Base-by-base conservation (phyloP, 2,797 vertebrate genomes). In the Coluber constrictor region DNA sequence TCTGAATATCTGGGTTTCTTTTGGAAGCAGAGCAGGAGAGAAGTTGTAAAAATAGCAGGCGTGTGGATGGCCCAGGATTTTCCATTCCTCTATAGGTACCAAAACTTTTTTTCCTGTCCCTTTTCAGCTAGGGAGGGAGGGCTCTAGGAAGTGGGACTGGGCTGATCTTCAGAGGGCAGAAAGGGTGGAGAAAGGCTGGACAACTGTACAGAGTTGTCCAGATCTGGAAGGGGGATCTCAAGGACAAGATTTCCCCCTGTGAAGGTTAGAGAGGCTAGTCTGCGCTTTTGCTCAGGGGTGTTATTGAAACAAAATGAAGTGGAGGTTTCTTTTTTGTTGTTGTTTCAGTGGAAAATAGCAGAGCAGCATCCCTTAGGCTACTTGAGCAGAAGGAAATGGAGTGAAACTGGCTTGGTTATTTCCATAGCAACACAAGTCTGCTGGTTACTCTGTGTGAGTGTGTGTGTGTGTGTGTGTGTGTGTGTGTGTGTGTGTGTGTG, bases 101-200 rank as follows among this genome's bases (percentile, higher is more conserved):
- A 87, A 96, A 95, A 96, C 95, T 96, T 95, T 89, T 95, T 97
- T 51, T 95, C 96, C 51, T 10, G 10, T 16, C 61, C 95, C 93
- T 23, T 96, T 96, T 83, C 74, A 95, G 94, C 23, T 0, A 93
- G 95, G 95, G 97, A 98, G 43, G 98, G 97, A 97, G 98, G 98
- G 98, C 97, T 98, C 96, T 98, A 98, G 99, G 98, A 99, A 99
- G 97, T 98, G 98, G 98, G 99, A 98, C 98, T 98, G 98, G 97
- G 97, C 97, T 95, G 96, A 97, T 96, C 98, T 97, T 97, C 95
- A 94, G 96, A 97, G 96, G 96, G 94, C 97, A 94, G 97, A 97
- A 97, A 97, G 97, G 97, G 96, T 97, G 98, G 97, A 98, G 98
- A 98, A 98, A 98, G 98, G 98, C 98, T 98, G 98, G 98, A 98